These are phyloP conservation scores for Microplitis mediator DNA, from an alignment of 1,140 invertebrate species.

Conservation along the genomic window DNA sequence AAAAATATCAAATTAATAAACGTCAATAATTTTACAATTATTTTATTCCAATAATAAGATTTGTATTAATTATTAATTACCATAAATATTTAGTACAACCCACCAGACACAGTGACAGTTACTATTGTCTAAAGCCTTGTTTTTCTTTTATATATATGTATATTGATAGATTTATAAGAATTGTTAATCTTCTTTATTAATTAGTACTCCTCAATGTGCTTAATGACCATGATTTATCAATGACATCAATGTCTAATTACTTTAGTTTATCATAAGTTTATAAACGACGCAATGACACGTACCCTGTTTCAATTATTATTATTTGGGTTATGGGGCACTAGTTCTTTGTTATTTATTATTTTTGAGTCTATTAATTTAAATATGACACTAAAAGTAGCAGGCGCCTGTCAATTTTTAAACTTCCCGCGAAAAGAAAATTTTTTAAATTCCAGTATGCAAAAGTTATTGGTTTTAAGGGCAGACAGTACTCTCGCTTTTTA, in stretches of 20 bases:
- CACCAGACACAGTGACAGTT: not conserved
- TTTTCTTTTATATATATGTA: not conserved
- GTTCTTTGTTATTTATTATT: too few relatives aligned
- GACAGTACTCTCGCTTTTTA: too few relatives aligned
- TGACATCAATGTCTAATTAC: too few relatives aligned
- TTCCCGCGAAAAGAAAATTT: too few relatives aligned
- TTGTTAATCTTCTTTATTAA: not conserved
- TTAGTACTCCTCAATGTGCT: not conserved
- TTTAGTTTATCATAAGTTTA: not conserved
- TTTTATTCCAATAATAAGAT: constrained; percentile 24
- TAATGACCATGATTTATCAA: not conserved
- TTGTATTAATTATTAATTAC: not conserved
- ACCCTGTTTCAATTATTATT: not conserved
- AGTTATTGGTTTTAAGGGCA: too few relatives aligned
- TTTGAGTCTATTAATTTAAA: too few relatives aligned
- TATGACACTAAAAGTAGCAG: too few relatives aligned
- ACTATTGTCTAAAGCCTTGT: constrained; percentile 4
- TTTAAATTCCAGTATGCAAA: too few relatives aligned
- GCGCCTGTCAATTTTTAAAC: too few relatives aligned
- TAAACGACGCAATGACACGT: not conserved
- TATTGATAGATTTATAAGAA: not conserved
- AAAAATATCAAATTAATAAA: not conserved
- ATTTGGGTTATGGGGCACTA: too few relatives aligned
- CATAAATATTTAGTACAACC: not conserved
- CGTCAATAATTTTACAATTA: not conserved